Evolutionary conservation across 2,113 vertebrate genomes (phyloP), one percentile per base, ranked within the genome.

Genomic region (Leucoraja erinaceus): DNA sequence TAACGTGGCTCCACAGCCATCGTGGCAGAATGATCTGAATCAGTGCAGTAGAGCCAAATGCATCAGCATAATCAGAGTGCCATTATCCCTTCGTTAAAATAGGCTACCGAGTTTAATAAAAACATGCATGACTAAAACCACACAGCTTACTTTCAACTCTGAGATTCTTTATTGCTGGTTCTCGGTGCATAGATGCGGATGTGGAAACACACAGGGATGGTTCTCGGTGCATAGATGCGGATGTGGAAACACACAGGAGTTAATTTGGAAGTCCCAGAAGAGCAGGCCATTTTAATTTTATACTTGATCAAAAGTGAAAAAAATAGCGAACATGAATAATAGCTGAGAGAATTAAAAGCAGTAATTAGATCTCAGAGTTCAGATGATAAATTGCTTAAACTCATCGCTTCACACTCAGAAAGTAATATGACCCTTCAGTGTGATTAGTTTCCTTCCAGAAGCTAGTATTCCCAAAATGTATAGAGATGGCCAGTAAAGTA

Each of bases 271-370:
- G 22, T 22, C 33, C 22, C 90, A 74, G 68, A 5, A 28, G 68
- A 38, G 11, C 28, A 33, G 20, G 72, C 33, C 22, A 74, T 91
- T 91, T 91, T 54, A 70, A 91, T 74, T 54, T 91, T 12, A 28
- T 22, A 47, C 33, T 91, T 91, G 70, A 91, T 91, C 90, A 74
- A 20, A 90, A 33, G 7, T 68, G 86, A 47, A 61, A 72, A 68
- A 70, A 91, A 38, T 70, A 70, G 0, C 20, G 9, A 38, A 90
- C 61, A 90, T 68, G 31, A 90, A 33, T 70, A 90, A 70, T 90
- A 90, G 31, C 88, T 91, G 66, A 28, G 63, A 91, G 90, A 91
- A 91, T 91, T 91, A 91, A 91, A 72, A 72, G 90, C 66, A 72
- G 68, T 70, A 91, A 91, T 91, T 47, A 72, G 68, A 91, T 91